Conservation (phyloP, 2,113 vertebrate species). For the Empidonax traillii region DNA sequence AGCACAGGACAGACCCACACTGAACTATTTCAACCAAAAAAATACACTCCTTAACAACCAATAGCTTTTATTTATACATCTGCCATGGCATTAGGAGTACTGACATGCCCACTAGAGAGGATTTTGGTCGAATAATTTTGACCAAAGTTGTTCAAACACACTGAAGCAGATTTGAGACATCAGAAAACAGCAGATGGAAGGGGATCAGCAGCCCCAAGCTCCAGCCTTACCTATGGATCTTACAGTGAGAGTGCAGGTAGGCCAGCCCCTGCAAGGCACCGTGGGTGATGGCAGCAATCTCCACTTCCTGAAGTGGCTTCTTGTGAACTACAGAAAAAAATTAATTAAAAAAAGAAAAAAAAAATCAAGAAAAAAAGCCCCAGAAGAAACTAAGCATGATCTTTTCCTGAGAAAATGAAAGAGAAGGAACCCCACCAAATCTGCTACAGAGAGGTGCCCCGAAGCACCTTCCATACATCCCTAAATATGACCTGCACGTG, state of each 20-base stretch:
- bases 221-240: constrained; percentile 92
- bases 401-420: neutral
- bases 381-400: neutral
- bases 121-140: neutral
- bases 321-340: constrained; percentile 85
- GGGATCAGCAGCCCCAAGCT: neutral
- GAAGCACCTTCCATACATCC: neutral
- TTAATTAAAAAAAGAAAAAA: neutral
- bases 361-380: fast-evolving
- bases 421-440: neutral
- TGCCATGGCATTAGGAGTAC: neutral
- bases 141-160: neutral
- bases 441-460: neutral
- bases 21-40: neutral
- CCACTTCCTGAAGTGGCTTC: constrained; percentile 97
- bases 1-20: neutral
- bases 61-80: neutral
- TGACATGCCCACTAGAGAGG: neutral
- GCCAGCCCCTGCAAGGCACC: constrained; percentile 98
- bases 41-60: neutral
- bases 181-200: neutral
- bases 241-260: constrained; percentile 96
- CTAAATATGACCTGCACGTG: neutral
- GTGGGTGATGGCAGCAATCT: constrained; percentile 99
- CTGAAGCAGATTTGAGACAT: neutral